A percentile compares a stretch with the other conserved stretches of the same genome.
These are phyloP conservation scores for Rhynchopsitta pachyrhyncha DNA, from an alignment of 2,113 vertebrate genomes.

Conservation along the genomic window DNA sequence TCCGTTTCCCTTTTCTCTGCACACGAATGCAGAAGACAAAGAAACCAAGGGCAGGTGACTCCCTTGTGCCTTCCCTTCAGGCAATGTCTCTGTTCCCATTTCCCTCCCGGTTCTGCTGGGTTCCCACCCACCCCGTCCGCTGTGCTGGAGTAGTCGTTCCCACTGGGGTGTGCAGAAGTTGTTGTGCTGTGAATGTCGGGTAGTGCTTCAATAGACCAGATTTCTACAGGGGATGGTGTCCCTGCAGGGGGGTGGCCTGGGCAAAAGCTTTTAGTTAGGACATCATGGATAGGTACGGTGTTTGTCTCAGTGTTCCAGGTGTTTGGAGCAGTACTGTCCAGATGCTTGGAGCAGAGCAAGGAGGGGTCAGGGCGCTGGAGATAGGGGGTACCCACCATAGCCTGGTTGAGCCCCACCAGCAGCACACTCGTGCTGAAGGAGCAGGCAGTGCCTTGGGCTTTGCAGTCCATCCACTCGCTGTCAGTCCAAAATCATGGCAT, in stretches of 20 bases:
- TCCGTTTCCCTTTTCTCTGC: background rate
- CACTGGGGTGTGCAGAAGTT: fast-evolving
- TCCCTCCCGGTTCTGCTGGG: background rate
- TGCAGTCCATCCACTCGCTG: fast-evolving
- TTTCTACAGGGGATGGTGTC: background rate
- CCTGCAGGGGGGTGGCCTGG: background rate
- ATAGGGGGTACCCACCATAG: background rate
- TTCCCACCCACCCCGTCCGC: fast-evolving
- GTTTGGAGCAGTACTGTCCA: background rate
- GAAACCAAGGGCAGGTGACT: fast-evolving
- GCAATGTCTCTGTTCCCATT: background rate
- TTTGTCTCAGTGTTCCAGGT: background rate
- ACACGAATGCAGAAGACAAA: background rate
- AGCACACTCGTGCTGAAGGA: background rate
- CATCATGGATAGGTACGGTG: fast-evolving
- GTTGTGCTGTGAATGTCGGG: fast-evolving
- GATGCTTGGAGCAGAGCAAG: background rate
- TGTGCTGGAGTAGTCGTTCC: fast-evolving
- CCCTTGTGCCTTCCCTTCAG: background rate
- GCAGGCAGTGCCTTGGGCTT: fast-evolving
- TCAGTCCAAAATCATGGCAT: background rate
- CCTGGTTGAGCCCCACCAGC: fast-evolving
- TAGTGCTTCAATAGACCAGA: fast-evolving
- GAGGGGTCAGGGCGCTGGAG: background rate
- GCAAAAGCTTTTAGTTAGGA: background rate